A percentile compares a stretch with the other conserved stretches of the same genome.
Evolutionary conservation across 2,888 invertebrate species (phyloP).

Genomic region (Caenorhabditis angaria): DNA sequence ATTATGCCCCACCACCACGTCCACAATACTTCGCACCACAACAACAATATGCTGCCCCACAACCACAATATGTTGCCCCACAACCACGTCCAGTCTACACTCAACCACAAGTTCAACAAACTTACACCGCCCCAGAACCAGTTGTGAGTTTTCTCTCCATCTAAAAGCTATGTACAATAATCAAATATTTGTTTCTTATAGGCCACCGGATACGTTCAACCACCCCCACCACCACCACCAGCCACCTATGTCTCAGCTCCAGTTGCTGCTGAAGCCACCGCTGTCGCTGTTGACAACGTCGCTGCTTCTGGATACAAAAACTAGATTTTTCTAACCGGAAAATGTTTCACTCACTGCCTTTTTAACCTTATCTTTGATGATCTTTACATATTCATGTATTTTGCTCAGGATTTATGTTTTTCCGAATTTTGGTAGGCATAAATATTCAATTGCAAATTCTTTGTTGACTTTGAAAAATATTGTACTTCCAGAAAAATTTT

Average conservation of each 20-base stretch:
- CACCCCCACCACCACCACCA: constrained; percentile 42
- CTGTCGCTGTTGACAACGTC: background rate
- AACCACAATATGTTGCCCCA: background rate
- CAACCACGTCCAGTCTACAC: background rate
- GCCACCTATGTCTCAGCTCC: constrained; percentile 25
- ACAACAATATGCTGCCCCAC: background rate
- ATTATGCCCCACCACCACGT: constrained; percentile 26
- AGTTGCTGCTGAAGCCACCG: background rate
- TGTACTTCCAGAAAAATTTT: no score
- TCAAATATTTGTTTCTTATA: background rate
- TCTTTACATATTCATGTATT: background rate
- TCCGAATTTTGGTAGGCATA: background rate
- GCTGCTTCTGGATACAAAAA: constrained; percentile 36
- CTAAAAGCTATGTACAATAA: constrained; percentile 23
- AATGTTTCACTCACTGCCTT: background rate
- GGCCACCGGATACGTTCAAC: constrained; percentile 21
- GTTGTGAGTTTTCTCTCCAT: constrained; percentile 12
- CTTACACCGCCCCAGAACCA: constrained; percentile 23
- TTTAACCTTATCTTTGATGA: background rate
- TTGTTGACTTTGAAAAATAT: no score
- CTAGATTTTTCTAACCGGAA: background rate
- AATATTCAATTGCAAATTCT: background rate
- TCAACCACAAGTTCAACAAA: constrained; percentile 13
- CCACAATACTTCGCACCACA: background rate
- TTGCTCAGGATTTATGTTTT: constrained; percentile 10